Percentiles rank a stretch among this genome's conserved stretches.
Evolutionary conservation across 2,888 invertebrate genomes (phyloP).

Genomic region (Rhorus exstirpatorius): DNA sequence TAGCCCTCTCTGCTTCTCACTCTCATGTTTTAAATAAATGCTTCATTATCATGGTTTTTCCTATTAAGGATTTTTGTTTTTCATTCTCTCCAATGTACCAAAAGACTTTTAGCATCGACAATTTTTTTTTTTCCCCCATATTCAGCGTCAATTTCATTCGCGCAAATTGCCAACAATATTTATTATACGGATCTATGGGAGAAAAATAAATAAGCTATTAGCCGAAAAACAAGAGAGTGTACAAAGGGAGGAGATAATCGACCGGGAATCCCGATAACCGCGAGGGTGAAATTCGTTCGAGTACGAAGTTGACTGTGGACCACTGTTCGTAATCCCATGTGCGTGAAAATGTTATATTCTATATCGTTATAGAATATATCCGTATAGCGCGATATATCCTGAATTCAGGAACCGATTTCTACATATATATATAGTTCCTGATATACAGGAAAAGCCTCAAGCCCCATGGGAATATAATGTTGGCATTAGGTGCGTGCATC

Average conservation of each 20-base stretch:
- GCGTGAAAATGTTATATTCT: conserved; percentile 13
- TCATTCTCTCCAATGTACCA: no score
- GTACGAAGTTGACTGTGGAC: conserved; percentile 16
- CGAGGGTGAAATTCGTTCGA: conserved; percentile 70
- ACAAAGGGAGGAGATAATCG: conserved; percentile 74
- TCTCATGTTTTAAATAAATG: no score
- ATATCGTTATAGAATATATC: conserved; percentile 40
- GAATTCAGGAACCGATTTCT: conserved; percentile 18
- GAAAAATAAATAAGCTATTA: conserved; percentile 32
- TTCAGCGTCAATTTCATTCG: no score
- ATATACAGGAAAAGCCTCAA: conserved; percentile 46
- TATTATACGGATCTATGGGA: neutral
- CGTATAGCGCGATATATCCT: conserved; percentile 36
- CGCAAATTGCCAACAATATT: no score
- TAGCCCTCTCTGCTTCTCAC: no score
- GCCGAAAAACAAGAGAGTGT: conserved; percentile 35
- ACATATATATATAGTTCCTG: conserved; percentile 36
- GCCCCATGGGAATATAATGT: conserved; percentile 77
- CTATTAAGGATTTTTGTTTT: no score
- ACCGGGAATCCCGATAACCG: conserved; percentile 83
- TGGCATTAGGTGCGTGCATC: conserved; percentile 82
- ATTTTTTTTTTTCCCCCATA: no score
- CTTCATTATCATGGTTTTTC: no score
- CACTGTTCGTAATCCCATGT: conserved; percentile 13
- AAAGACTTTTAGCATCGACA: no score